phyloP scores from a whole-genome alignment of 2,888 invertebrate genomes.

The Eledona agricola region DNA sequence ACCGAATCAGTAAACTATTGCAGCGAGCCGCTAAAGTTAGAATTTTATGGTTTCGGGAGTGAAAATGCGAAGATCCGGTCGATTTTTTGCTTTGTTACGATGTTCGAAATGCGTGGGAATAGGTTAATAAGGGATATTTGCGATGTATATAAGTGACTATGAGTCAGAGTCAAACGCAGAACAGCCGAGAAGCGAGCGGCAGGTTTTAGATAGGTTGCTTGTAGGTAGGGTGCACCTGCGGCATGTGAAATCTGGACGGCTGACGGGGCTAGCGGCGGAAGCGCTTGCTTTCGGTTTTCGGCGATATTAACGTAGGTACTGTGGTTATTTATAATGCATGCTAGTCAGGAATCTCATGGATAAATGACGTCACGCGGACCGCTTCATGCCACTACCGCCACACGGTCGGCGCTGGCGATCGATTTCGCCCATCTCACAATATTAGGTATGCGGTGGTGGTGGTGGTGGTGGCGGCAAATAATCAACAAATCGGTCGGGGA shows the following conservation, averaged over 20 bases:
- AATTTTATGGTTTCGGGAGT: slow-evolving; percentile 21
- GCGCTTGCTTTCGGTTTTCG: slow-evolving; percentile 24
- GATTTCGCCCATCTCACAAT: slow-evolving; percentile 52
- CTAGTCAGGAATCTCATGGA: slow-evolving; percentile 58
- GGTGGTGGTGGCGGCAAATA: slow-evolving; percentile 41
- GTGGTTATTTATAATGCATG: slow-evolving; percentile 59
- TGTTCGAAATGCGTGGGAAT: too few species aligned
- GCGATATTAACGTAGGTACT: slow-evolving; percentile 39
- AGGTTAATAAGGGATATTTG: too few species aligned
- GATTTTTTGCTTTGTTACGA: too few species aligned
- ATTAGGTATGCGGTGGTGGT: slow-evolving; percentile 48
- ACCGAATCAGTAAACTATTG: slow-evolving; percentile 17
- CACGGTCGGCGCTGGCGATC: slow-evolving; percentile 53
- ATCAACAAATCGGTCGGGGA: slow-evolving; percentile 13
- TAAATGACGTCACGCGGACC: slow-evolving; percentile 56
- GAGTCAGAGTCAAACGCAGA: too few species aligned
- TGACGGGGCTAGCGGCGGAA: slow-evolving; percentile 17
- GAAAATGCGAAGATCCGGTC: slow-evolving; percentile 25
- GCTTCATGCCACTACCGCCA: slow-evolving; percentile 49
- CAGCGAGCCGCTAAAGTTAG: slow-evolving; percentile 19
- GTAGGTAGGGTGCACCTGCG: slow-evolving; percentile 27
- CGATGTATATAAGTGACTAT: too few species aligned
- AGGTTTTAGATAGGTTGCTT: background rate
- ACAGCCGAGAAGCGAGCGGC: too few species aligned
- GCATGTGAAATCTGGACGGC: slow-evolving; percentile 24